These are phyloP conservation scores for Jordanella pulchra DNA, from an alignment of 2,797 vertebrate genomes.

Conservation along the genomic window DNA sequence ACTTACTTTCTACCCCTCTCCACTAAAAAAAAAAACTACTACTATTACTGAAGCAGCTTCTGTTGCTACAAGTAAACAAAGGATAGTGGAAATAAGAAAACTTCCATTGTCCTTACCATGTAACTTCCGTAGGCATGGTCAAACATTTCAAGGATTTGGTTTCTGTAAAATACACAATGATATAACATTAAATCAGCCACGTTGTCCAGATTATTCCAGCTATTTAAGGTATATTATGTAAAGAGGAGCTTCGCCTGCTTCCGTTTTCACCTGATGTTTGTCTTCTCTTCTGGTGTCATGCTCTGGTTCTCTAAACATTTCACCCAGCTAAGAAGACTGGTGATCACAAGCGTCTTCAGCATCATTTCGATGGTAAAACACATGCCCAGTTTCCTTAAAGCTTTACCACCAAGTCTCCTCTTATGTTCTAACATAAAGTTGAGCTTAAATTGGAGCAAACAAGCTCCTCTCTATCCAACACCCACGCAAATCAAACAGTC, in stretches of 20 bases:
- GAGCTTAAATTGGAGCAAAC: constrained; percentile 21
- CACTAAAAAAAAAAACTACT: neutral
- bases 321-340: constrained; percentile 58
- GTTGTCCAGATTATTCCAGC: neutral
- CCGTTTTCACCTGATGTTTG: constrained; percentile 72
- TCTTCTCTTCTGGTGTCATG: constrained; percentile 82
- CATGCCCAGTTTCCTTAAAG: constrained; percentile 13
- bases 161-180: constrained; percentile 62
- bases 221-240: neutral
- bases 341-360: constrained; percentile 61
- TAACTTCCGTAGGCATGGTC: constrained; percentile 86
- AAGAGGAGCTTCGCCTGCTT: neutral
- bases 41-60: neutral
- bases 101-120: constrained; percentile 75
- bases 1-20: neutral
- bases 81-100: neutral
- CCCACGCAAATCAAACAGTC: constrained; percentile 52
- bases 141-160: constrained; percentile 86
- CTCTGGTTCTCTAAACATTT: constrained; percentile 70
- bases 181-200: neutral
- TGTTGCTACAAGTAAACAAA: constrained; percentile 1
- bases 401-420: constrained; percentile 18
- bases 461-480: constrained; percentile 36
- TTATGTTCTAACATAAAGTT: constrained; percentile 27
- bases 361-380: constrained; percentile 37